Conservation (phyloP, 2,888 invertebrate species). For the Standfussiana lucernea region DNA sequence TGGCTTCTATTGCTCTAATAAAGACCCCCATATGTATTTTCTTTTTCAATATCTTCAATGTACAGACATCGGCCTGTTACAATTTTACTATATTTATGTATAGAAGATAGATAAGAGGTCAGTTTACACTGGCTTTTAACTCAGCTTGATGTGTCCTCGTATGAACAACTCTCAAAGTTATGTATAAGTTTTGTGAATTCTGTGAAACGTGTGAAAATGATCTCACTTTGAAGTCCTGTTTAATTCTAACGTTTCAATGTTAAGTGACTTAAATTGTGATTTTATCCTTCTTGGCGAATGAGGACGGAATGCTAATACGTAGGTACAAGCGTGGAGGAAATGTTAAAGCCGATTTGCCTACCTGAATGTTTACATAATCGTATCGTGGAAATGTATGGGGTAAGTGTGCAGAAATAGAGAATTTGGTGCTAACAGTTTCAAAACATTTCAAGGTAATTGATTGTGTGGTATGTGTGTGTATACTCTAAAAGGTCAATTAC, state of each 20-base stretch:
- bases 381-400: slow-evolving; percentile 3
- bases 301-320: slow-evolving; percentile 67
- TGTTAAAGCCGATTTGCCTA: slow-evolving; percentile 30
- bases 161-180: slow-evolving; percentile 38
- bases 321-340: slow-evolving; percentile 29
- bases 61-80: no score
- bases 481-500: not conserved
- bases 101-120: no score
- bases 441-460: not conserved
- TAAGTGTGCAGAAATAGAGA: not conserved
- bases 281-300: slow-evolving; percentile 59
- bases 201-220: slow-evolving; percentile 70
- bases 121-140: not conserved
- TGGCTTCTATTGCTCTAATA: no score
- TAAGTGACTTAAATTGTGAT: slow-evolving; percentile 70
- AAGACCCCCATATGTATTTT: no score
- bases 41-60: no score
- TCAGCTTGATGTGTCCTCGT: not conserved
- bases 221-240: slow-evolving; percentile 65
- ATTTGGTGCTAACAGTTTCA: no score
- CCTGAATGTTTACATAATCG: slow-evolving; percentile 12
- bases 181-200: slow-evolving; percentile 63
- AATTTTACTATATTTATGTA: no score
- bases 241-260: slow-evolving; percentile 68
- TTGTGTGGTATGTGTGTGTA: not conserved